Evolutionary conservation across 2,888 invertebrate genomes (phyloP), one percentile per base, ranked within the genome.

Genomic region (Dynastes maya): DNA sequence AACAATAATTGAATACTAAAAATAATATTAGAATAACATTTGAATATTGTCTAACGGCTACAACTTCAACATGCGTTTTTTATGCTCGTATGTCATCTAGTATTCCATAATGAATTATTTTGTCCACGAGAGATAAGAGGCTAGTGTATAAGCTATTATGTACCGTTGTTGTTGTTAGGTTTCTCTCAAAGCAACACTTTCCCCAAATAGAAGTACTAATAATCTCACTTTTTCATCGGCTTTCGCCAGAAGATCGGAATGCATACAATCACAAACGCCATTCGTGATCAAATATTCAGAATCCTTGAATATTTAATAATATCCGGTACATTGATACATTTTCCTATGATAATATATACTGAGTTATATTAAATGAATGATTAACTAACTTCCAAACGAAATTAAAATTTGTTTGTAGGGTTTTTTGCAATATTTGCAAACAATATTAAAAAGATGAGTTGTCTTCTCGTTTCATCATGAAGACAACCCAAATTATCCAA

Each of bases 121-220:
- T 58, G 22, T 58, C 16, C 2, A 6, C n/a, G n/a, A 53, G 53
- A 53, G 5, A 22, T 63, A 63, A 63, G 9, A 8, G 2, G 29
- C 29, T 29, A 63, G 22, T 63, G 5, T 29, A 55, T 22, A 55
- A 3, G n/a, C 22, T 16, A n/a, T 22, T 55, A 55, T 55, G 32
- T n/a, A 55, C 22, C 9, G 29, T 63, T 32, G 4, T 29, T 27
- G 29, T 63, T 32, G 4, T 29, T 27, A 27, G 29, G 63, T 63
- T 63, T 63, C 63, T 63, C 63, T 29, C 32, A 29, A 63, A 29
- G 11, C 29, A 32, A 63, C 2, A 63, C 63, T 63, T 63, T 63
- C 63, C 63, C 29, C 63, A 63, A 63, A 63, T 63, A 63, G 63
- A 63, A 29, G 29, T 63, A 63, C 61, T 61, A 61, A 11, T 45